Percentiles rank a stretch among this genome's conserved stretches.
Evolutionary conservation across 2,797 vertebrate species (phyloP).

Genomic region (Scyliorhinus canicula): DNA sequence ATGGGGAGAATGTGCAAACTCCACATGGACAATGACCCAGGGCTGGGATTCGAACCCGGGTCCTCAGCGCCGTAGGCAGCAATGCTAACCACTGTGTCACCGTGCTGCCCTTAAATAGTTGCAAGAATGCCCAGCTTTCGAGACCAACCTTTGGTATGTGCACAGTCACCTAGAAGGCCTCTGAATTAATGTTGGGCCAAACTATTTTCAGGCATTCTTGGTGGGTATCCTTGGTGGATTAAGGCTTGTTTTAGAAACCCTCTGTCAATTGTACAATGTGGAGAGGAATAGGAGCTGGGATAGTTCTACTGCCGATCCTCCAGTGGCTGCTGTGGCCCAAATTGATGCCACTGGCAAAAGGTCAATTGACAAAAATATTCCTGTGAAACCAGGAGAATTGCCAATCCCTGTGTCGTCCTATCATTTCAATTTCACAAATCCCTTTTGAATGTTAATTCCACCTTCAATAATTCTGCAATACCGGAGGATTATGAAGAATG

Average conservation of each 20-base stretch:
- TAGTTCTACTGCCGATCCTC: not conserved
- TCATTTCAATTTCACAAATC: not conserved
- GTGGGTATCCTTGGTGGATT: not conserved
- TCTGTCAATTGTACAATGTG: not conserved
- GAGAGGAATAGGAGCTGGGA: not conserved
- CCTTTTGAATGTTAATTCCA: not conserved
- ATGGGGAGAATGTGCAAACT: too few relatives aligned
- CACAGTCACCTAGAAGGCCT: not conserved
- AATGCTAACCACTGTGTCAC: too few relatives aligned
- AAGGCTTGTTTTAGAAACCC: not conserved
- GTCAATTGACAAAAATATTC: not conserved
- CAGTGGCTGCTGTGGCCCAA: not conserved
- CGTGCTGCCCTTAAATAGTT: too few relatives aligned
- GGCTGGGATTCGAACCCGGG: too few relatives aligned
- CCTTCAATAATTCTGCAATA: not conserved
- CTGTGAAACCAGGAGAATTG: not conserved
- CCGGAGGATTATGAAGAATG: not conserved
- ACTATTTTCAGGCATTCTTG: not conserved
- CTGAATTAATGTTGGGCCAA: not conserved
- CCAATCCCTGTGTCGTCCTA: not conserved
- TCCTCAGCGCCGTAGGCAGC: too few relatives aligned
- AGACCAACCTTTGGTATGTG: not conserved
- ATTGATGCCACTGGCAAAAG: not conserved
- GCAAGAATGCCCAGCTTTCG: not conserved
- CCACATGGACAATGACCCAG: too few relatives aligned